These are phyloP conservation scores for Drosophila limbata DNA, from an alignment of 2,888 invertebrate genomes.

Conservation along the genomic window DNA sequence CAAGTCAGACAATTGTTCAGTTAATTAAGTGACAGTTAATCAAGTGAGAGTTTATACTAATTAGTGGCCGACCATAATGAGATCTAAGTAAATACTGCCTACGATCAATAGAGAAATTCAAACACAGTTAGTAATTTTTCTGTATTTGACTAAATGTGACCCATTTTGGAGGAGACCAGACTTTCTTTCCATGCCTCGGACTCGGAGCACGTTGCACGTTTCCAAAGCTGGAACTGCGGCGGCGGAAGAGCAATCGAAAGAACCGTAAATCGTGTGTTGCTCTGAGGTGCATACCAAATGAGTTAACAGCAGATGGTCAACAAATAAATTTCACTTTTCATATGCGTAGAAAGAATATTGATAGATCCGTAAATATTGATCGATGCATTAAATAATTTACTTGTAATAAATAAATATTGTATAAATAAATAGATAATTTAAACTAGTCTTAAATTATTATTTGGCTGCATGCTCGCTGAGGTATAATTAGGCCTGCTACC, in stretches of 20 bases:
- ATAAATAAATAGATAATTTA: constrained; percentile 81
- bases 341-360: constrained; percentile 9
- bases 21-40: constrained; percentile 51
- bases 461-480: constrained; percentile 80
- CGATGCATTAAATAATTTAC: constrained; percentile 48
- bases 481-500: constrained; percentile 65
- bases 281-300: constrained; percentile 56
- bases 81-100: constrained; percentile 27
- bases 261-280: constrained; percentile 63
- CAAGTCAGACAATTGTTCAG: constrained; percentile 27
- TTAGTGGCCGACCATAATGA: constrained; percentile 66
- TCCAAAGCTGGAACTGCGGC: constrained; percentile 41
- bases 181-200: constrained; percentile 56
- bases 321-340: constrained; percentile 65
- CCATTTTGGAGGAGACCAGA: constrained; percentile 49
- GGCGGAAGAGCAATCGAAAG: constrained; percentile 60
- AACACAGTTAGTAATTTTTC: constrained; percentile 29
- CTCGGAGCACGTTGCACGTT: constrained; percentile 36
- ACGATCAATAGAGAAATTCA: constrained; percentile 55
- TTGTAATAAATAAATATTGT: constrained; percentile 51
- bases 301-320: constrained; percentile 9
- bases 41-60: constrained; percentile 69
- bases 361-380: constrained; percentile 15
- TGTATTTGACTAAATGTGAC: constrained; percentile 50
- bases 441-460: constrained; percentile 81